Evolutionary conservation across 1,140 invertebrate species (phyloP).

Genomic region (Saccostrea echinata): DNA sequence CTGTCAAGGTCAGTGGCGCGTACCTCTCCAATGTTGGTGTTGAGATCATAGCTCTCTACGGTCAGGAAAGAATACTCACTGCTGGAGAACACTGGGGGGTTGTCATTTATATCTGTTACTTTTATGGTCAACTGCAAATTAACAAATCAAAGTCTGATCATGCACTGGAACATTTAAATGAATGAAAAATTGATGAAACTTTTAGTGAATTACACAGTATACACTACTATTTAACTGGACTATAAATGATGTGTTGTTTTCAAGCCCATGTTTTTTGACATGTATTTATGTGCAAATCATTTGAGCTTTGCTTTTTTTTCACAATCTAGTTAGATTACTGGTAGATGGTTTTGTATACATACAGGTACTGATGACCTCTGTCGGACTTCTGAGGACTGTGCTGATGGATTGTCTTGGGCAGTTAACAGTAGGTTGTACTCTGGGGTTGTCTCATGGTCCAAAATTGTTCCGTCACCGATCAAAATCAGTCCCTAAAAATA

Average conservation of each 20-base stretch:
- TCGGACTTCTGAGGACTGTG: slow-evolving; percentile 37
- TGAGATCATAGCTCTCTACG: slow-evolving; percentile 61
- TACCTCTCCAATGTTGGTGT: slow-evolving; percentile 54
- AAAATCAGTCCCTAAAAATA: slow-evolving; percentile 52
- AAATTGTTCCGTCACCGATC: slow-evolving; percentile 20
- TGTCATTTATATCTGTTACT: slow-evolving; percentile 67
- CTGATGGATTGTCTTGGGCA: slow-evolving; percentile 62
- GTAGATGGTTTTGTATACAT: background rate
- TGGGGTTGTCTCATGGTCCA: slow-evolving; percentile 64
- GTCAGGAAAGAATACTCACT: slow-evolving; percentile 53
- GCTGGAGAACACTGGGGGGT: slow-evolving; percentile 61
- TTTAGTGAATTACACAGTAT: too few relatives aligned
- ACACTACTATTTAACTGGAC: too few relatives aligned
- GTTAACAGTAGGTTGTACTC: slow-evolving; percentile 59
- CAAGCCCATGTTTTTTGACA: too few relatives aligned
- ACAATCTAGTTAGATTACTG: too few relatives aligned
- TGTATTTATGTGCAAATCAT: too few relatives aligned
- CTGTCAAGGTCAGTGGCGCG: slow-evolving; percentile 64
- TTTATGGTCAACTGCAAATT: slow-evolving; percentile 63
- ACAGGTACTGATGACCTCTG: slow-evolving; percentile 21
- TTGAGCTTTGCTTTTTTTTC: too few relatives aligned
- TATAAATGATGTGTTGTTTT: too few relatives aligned
- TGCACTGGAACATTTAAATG: too few relatives aligned
- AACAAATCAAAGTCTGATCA: background rate
- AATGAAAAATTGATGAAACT: too few relatives aligned